These are phyloP conservation scores for Agapostemon virescens DNA, from an alignment of 2,888 invertebrate species.

Conservation along the genomic window DNA sequence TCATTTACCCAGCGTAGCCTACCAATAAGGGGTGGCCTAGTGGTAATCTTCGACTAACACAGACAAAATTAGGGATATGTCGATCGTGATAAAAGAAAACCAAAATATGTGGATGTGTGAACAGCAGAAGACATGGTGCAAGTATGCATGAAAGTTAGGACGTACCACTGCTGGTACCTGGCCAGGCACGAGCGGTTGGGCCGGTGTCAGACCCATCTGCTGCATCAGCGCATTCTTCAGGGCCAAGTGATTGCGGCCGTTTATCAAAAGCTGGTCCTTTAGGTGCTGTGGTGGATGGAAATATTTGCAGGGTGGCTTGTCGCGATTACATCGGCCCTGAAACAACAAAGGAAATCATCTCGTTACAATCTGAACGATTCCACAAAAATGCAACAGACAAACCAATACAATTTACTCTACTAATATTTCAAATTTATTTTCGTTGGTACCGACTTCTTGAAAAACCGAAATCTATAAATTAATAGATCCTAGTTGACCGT, in stretches of 20 bases:
- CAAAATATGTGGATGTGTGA: slow-evolving; percentile 66
- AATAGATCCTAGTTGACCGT: too few species aligned
- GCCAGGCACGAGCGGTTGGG: slow-evolving; percentile 94
- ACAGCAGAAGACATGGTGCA: slow-evolving; percentile 70
- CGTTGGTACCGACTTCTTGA: background rate
- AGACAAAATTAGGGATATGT: slow-evolving; percentile 66
- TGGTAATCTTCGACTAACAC: slow-evolving; percentile 67
- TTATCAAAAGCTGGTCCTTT: slow-evolving; percentile 99
- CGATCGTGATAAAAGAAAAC: slow-evolving; percentile 64
- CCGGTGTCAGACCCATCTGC: slow-evolving; percentile 96
- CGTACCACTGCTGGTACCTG: slow-evolving; percentile 97
- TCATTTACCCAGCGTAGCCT: slow-evolving; percentile 61
- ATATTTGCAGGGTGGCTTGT: slow-evolving; percentile 99
- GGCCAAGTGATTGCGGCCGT: slow-evolving; percentile 99
- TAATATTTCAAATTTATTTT: background rate
- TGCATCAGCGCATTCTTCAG: slow-evolving; percentile 98
- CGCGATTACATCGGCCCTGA: slow-evolving; percentile 99
- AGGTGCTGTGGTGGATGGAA: slow-evolving; percentile 99
- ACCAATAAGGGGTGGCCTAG: slow-evolving; percentile 61
- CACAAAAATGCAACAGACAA: background rate
- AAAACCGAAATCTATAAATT: too few species aligned
- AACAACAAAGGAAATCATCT: slow-evolving; percentile 76
- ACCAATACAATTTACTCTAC: background rate
- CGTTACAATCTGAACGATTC: slow-evolving; percentile 11
- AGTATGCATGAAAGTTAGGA: slow-evolving; percentile 70